These are phyloP conservation scores for Flexamia atlantica DNA, from an alignment of 2,888 invertebrate species.

Conservation along the genomic window DNA sequence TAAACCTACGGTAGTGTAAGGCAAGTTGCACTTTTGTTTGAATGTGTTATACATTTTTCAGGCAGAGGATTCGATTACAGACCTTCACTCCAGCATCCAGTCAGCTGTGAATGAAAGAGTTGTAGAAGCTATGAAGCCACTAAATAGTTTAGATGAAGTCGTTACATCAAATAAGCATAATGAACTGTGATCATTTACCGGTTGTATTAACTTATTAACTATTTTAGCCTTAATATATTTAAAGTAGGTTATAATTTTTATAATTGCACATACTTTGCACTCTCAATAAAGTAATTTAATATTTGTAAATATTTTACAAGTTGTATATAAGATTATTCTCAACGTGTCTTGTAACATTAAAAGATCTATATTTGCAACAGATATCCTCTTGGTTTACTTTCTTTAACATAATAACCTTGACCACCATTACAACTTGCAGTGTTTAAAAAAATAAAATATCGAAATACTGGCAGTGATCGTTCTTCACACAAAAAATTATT, in stretches of 20 bases:
- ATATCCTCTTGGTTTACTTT: background rate
- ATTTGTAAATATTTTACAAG: conserved; percentile 25
- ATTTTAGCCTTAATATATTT: conserved; percentile 39
- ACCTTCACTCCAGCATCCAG: conserved; percentile 82
- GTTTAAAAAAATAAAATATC: too few relatives aligned
- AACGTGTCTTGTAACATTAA: conserved; percentile 25
- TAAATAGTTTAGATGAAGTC: conserved; percentile 11
- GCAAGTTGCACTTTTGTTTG: background rate
- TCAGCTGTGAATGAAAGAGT: conserved; percentile 78
- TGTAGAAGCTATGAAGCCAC: conserved; percentile 75
- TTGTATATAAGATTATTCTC: conserved; percentile 36
- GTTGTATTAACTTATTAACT: conserved; percentile 28
- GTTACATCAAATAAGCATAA: conserved; percentile 4
- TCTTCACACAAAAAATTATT: too few relatives aligned
- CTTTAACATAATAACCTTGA: too few relatives aligned
- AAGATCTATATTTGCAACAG: conserved; percentile 27
- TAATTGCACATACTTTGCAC: conserved; percentile 13
- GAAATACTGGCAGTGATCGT: too few relatives aligned
- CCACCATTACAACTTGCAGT: too few relatives aligned
- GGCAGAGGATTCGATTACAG: conserved; percentile 88
- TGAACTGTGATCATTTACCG: conserved; percentile 48
- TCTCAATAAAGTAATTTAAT: background rate
- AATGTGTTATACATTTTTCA: conserved; percentile 74
- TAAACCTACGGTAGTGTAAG: too few relatives aligned
- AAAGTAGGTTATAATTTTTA: conserved; percentile 2